phyloP scores from a whole-genome alignment of 2,797 vertebrate genomes.

The Hippocampus kuda region DNA sequence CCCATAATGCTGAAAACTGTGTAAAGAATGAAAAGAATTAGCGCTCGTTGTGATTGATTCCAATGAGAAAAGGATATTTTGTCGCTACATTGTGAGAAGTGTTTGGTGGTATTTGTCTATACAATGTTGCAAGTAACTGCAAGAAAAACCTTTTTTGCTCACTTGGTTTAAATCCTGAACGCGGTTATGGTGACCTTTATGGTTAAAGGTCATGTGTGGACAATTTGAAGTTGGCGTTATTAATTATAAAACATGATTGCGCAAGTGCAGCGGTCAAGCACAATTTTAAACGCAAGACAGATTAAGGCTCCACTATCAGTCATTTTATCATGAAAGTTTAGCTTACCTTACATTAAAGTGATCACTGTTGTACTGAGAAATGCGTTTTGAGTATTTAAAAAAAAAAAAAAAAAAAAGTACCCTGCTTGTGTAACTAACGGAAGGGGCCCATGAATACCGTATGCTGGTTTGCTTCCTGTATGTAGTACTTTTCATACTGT shows the following conservation, averaged over 20 bases:
- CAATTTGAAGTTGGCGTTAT: too few relatives aligned
- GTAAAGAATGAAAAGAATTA: too few relatives aligned
- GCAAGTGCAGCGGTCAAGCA: background rate
- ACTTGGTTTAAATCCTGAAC: too few relatives aligned
- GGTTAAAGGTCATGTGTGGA: too few relatives aligned
- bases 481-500: background rate
- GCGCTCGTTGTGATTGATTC: background rate
- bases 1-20: background rate
- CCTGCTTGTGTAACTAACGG: background rate
- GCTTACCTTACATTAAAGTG: background rate
- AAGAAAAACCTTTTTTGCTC: too few relatives aligned
- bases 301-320: background rate
- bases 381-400: background rate
- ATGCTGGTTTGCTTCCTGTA: background rate
- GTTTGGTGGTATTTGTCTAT: background rate
- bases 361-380: background rate
- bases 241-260: too few relatives aligned
- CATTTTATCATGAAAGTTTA: background rate
- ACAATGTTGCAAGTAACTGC: too few relatives aligned
- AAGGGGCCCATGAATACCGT: background rate
- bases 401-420: background rate
- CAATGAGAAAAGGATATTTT: background rate
- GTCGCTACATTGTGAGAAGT: background rate
- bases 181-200: too few relatives aligned
- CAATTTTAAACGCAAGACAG: background rate